Evolutionary conservation across 2,113 vertebrate species (phyloP).

Genomic region (Antechinus stuartii): DNA sequence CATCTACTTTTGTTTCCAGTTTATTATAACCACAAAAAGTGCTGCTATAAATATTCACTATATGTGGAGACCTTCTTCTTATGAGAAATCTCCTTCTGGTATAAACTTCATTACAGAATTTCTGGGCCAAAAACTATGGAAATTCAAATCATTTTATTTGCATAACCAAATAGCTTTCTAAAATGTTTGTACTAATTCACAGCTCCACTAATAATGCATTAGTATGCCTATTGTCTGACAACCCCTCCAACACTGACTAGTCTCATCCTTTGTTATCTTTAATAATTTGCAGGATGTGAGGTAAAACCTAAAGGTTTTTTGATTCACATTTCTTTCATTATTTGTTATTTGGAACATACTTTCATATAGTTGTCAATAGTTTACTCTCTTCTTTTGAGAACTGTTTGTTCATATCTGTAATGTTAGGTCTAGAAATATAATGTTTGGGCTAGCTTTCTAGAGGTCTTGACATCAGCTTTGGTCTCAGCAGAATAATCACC

Average conservation of each 20-base stretch:
- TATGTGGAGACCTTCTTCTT: not conserved
- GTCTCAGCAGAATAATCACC: too few relatives aligned
- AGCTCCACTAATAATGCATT: not conserved
- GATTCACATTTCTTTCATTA: not conserved
- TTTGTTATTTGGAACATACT: not conserved
- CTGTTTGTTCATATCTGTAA: not conserved
- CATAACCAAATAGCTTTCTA: not conserved
- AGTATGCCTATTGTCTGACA: not conserved
- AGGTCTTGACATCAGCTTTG: too few relatives aligned
- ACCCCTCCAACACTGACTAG: not conserved
- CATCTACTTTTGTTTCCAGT: not conserved
- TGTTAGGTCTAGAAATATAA: too few relatives aligned
- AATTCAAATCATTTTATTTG: not conserved
- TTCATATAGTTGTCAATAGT: not conserved
- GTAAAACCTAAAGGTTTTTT: not conserved
- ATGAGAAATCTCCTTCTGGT: not conserved
- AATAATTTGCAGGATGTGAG: not conserved
- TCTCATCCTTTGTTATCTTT: not conserved
- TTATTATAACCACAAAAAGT: not conserved
- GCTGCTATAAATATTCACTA: not conserved
- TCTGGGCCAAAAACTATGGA: not conserved
- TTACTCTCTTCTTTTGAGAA: not conserved
- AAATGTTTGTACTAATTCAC: not conserved
- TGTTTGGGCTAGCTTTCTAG: too few relatives aligned
- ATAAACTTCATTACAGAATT: not conserved